Evolutionary conservation across 2,888 invertebrate genomes (phyloP).

Genomic region (Autographa pulchrina): DNA sequence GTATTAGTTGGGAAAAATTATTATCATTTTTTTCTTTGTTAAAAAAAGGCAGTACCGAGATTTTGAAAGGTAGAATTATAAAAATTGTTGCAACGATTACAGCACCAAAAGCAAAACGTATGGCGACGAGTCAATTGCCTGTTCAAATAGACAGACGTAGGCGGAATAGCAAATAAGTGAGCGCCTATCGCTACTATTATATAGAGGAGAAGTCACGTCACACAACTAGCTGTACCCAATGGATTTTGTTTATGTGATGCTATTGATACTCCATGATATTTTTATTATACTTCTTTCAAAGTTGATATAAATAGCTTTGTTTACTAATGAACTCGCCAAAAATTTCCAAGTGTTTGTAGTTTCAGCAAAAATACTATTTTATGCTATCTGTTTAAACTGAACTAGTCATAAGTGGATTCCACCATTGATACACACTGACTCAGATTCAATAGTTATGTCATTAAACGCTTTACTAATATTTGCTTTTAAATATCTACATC

Average conservation of each 20-base stretch:
- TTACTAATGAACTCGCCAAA: conserved; percentile 32
- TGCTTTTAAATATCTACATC: neutral
- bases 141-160: conserved; percentile 73
- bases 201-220: conserved; percentile 59
- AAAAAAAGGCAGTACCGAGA: too few relatives aligned
- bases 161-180: conserved; percentile 74
- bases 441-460: neutral
- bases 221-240: conserved; percentile 47
- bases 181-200: conserved; percentile 67
- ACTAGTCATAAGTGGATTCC: conserved; percentile 11
- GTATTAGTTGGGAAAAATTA: too few relatives aligned
- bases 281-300: conserved; percentile 19
- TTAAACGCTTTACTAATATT: neutral
- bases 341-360: conserved; percentile 27
- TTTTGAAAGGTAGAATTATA: too few relatives aligned
- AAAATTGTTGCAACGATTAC: conserved; percentile 32
- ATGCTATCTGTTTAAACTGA: conserved; percentile 20
- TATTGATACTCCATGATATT: conserved; percentile 33
- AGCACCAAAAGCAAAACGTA: conserved; percentile 71
- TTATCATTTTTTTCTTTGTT: too few relatives aligned
- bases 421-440: neutral
- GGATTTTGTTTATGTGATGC: conserved; percentile 33
- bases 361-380: conserved; percentile 7
- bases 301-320: conserved; percentile 38
- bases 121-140: conserved; percentile 75